phyloP scores from a whole-genome alignment of 2,888 invertebrate genomes.

The Heliconius hortense region DNA sequence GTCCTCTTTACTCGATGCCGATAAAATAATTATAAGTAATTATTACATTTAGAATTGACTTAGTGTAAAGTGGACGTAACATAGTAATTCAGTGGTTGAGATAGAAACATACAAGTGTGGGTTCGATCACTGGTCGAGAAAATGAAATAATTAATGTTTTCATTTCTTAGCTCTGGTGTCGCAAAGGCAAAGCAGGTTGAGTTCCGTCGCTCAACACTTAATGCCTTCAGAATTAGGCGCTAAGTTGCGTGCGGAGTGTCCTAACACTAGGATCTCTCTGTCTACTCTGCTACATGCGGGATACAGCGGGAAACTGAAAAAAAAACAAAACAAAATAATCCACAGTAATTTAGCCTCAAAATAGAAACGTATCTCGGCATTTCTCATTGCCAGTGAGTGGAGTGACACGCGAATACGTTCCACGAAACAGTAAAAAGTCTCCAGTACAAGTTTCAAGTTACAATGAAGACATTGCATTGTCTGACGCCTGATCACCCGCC shows the following conservation, averaged over 20 bases:
- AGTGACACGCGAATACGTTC: conserved; percentile 47
- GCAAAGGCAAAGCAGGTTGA: too few relatives aligned
- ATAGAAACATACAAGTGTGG: conserved; percentile 13
- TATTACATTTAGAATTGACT: conserved; percentile 56
- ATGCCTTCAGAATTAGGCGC: too few relatives aligned
- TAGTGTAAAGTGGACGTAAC: conserved; percentile 30
- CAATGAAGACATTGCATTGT: conserved; percentile 79
- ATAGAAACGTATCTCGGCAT: conserved; percentile 5
- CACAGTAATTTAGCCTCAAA: conserved; percentile 4
- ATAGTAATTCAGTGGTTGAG: conserved; percentile 47
- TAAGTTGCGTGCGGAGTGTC: too few relatives aligned
- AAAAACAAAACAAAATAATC: conserved; percentile 48
- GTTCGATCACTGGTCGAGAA: too few relatives aligned
- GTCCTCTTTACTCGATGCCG: conserved; percentile 74
- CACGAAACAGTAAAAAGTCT: conserved; percentile 63
- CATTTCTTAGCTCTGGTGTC: too few relatives aligned
- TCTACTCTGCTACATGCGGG: rapidly evolving
- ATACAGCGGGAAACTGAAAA: too few relatives aligned
- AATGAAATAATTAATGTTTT: too few relatives aligned
- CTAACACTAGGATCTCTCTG: rapidly evolving
- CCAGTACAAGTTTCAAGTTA: conserved; percentile 55
- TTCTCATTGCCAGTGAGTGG: conserved; percentile 36
- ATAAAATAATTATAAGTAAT: conserved; percentile 78
- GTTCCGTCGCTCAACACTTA: too few relatives aligned
- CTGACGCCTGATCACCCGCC: conserved; percentile 58